phyloP scores from a whole-genome alignment of 2,113 vertebrate genomes.

The Ptilorrhoa leucosticta region DNA sequence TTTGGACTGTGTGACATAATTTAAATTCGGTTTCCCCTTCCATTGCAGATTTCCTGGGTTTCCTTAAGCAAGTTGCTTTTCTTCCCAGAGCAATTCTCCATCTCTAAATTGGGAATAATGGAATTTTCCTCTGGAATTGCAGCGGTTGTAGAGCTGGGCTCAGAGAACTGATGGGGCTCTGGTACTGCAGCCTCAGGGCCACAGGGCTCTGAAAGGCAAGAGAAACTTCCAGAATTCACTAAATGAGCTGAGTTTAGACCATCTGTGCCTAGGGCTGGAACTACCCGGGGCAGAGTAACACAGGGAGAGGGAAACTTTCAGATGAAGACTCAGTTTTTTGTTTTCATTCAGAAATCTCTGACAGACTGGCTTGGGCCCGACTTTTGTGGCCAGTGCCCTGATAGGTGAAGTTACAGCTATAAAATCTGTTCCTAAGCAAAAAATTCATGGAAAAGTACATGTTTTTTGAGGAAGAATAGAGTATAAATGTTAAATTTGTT shows the following conservation, averaged over 20 bases:
- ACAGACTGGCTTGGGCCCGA: background rate
- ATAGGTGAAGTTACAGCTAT: rapidly evolving
- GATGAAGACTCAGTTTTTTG: background rate
- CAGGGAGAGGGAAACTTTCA: rapidly evolving
- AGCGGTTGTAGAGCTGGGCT: background rate
- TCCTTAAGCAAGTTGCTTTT: background rate
- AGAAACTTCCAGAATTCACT: background rate
- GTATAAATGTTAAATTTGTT: background rate
- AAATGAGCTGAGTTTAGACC: background rate
- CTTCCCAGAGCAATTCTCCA: background rate
- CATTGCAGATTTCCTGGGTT: background rate
- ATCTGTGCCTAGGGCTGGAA: background rate
- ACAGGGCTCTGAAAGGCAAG: background rate
- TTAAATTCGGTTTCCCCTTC: background rate
- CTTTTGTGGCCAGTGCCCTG: background rate
- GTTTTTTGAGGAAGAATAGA: background rate
- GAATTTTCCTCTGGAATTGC: rapidly evolving
- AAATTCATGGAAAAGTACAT: rapidly evolving
- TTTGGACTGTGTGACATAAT: background rate
- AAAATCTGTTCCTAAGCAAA: background rate
- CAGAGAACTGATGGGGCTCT: background rate
- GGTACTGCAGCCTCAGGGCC: background rate
- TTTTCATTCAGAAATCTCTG: background rate
- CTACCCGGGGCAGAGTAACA: background rate
- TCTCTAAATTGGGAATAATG: background rate